Evolutionary conservation across 2,888 invertebrate genomes (phyloP).

Genomic region (Crocallis elinguaria): DNA sequence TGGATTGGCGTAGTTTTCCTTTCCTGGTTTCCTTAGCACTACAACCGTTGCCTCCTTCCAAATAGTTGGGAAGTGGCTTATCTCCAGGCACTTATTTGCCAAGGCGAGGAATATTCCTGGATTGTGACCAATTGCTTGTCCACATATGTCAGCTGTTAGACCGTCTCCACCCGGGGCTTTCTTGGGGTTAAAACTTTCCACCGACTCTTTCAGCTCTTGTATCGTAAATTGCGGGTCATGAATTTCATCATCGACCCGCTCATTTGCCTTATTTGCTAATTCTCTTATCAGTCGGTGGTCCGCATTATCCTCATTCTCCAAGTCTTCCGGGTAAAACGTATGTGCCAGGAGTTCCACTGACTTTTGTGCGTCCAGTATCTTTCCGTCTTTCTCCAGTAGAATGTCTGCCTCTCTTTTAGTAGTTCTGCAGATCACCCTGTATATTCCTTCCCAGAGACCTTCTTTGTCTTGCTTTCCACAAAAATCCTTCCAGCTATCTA

Average conservation of each 20-base stretch:
- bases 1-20: no score
- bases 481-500: no score
- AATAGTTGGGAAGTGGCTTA: background rate
- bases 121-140: background rate
- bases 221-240: conserved; percentile 27
- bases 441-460: conserved; percentile 20
- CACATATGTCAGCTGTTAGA: background rate
- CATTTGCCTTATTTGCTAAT: background rate
- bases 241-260: background rate
- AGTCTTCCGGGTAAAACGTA: conserved; percentile 12
- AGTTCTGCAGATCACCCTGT: conserved; percentile 7
- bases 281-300: background rate
- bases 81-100: background rate
- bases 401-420: conserved; percentile 3
- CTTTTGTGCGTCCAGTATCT: background rate
- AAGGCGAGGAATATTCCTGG: background rate
- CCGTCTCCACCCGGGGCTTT: conserved; percentile 1
- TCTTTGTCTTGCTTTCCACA: conserved; percentile 25
- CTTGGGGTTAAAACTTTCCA: background rate
- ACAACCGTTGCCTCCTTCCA: background rate
- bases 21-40: background rate
- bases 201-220: conserved; percentile 10
- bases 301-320: background rate
- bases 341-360: background rate
- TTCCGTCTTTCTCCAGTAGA: background rate